These are phyloP conservation scores for Bombus turneri DNA, from an alignment of 1,140 invertebrate species.

Conservation along the genomic window DNA sequence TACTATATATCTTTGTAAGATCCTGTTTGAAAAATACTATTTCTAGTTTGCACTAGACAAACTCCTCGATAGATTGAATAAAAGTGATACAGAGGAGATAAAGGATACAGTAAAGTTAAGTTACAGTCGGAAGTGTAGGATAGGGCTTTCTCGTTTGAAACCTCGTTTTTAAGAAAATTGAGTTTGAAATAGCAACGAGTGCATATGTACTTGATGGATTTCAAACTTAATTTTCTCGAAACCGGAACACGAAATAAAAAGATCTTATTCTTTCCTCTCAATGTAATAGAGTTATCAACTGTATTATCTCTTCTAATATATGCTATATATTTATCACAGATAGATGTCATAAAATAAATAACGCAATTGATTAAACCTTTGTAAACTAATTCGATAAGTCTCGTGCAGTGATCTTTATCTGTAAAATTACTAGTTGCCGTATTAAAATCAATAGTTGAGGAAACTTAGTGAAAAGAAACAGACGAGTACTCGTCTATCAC, in stretches of 20 bases:
- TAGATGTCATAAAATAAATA: not conserved
- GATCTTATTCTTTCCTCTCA: too few relatives aligned
- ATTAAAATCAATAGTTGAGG: not conserved
- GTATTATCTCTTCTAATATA: not conserved
- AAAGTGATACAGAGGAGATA: not conserved
- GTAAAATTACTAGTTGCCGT: not conserved
- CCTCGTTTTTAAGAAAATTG: not conserved
- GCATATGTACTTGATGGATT: not conserved
- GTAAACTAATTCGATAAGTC: not conserved
- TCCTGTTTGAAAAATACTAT: not conserved
- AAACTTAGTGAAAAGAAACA: not conserved
- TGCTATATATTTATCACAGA: not conserved
- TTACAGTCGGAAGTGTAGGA: not conserved
- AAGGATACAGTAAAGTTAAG: not conserved
- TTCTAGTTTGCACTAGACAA: too few relatives aligned
- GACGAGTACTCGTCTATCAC: not conserved
- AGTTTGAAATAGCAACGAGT: not conserved
- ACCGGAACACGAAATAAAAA: too few relatives aligned
- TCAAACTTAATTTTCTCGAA: too few relatives aligned
- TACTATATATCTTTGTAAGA: not conserved
- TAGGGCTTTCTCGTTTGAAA: not conserved
- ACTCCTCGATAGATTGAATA: not conserved
- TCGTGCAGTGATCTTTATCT: not conserved
- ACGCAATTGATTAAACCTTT: not conserved
- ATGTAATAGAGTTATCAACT: not conserved